These are phyloP conservation scores for Cyanistes caeruleus DNA, from an alignment of 2,113 vertebrate genomes.

Conservation along the genomic window DNA sequence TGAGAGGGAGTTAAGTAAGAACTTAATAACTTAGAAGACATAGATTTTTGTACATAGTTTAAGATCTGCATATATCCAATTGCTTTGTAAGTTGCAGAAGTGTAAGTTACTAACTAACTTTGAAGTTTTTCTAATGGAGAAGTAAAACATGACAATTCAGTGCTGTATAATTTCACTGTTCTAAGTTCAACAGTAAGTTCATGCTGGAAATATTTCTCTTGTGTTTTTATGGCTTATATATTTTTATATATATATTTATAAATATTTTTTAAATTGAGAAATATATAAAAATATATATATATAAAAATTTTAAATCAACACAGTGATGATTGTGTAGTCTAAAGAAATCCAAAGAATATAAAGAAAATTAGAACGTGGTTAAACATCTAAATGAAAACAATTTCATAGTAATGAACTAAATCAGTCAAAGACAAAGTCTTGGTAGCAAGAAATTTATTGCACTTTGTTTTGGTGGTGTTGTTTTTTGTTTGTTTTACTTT, in stretches of 20 bases:
- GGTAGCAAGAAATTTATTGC: not conserved
- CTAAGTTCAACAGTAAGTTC: not conserved
- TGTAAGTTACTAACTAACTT: not conserved
- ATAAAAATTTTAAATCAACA: not conserved
- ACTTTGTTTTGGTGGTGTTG: not conserved
- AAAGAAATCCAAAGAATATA: not conserved
- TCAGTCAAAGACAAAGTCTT: not conserved
- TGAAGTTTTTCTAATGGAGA: not conserved
- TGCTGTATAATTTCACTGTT: not conserved
- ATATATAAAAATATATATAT: too few relatives aligned
- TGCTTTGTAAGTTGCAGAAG: not conserved
- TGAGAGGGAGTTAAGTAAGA: not conserved
- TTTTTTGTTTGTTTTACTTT: not conserved
- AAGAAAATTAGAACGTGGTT: not conserved
- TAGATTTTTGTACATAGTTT: not conserved
- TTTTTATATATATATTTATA: not conserved
- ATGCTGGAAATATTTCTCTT: not conserved
- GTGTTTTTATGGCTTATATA: not conserved
- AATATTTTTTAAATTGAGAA: not conserved
- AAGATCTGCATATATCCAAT: not conserved
- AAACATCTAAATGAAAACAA: not conserved
- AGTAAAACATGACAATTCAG: not conserved
- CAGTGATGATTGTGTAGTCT: not conserved
- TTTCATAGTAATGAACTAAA: not conserved
- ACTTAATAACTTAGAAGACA: not conserved